Evolutionary conservation across 2,113 vertebrate species (phyloP), one percentile per base, ranked within the genome.

Genomic region (Lepus americanus): DNA sequence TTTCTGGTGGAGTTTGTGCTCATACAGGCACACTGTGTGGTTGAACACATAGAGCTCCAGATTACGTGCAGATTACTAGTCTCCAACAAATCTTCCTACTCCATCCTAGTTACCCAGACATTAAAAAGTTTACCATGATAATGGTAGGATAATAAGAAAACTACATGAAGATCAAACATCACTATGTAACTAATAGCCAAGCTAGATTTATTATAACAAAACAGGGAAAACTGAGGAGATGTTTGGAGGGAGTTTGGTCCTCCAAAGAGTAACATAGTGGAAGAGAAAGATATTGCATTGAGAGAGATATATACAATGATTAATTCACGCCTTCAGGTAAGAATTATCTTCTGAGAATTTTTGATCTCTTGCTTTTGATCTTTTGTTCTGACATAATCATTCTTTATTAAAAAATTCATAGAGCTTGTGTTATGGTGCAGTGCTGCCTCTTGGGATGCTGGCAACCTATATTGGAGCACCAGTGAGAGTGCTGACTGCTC

Each of bases 11-110:
- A 64, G 59, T 76, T 33, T 55, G 73, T 44, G n/a, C 51, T 36
- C 20, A 51, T 1, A 27, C 3, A 36, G 33, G 59, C 5, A 14
- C 16, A 23, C 33, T 27, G 22, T 0, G 1, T 13, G 7, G 23
- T 29, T 9, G n/a, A 74, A 20, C 55, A 23, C 27, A 87, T 27
- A 4, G 29, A 17, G 16, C 17, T 89, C 39, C 51, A 27, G 22
- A 61, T 76, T 17, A 49, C 19, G 27, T 9, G n/a, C 5, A 17
- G 6, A 55, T 44, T 90, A 19, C 79, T 39, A 27, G 17, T 70
- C 59, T 64, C 53, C 7, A 27, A 16, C 9, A 39, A 59, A 12
- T 25, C 25, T 63, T 63, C 16, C 9, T 13, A 11, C 3, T 13
- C 61, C 23, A 51, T 25, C 14, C 29, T 64, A 16, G 9, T 39